A percentile compares a stretch with the other conserved stretches of the same genome.
These are phyloP conservation scores for Thalpophila matura DNA, from an alignment of 2,888 invertebrate genomes.

Conservation along the genomic window DNA sequence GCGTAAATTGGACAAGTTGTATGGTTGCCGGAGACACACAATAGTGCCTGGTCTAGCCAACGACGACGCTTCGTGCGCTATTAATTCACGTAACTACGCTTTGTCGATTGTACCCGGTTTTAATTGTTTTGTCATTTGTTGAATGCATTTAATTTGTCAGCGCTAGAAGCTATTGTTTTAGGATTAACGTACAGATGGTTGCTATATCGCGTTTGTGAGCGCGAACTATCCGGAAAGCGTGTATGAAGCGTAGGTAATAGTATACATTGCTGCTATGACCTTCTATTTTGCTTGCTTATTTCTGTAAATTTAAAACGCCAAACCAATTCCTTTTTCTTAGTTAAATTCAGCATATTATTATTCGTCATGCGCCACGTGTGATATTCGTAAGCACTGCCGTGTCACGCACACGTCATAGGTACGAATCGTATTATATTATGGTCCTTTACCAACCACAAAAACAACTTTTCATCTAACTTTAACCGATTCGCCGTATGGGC, in stretches of 20 bases:
- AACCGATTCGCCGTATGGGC: no score
- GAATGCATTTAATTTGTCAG: conserved; percentile 27
- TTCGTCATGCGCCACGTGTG: no score
- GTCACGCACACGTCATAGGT: no score
- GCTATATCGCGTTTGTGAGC: conserved; percentile 18
- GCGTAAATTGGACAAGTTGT: conserved; percentile 1
- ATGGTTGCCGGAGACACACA: conserved; percentile 10
- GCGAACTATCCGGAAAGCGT: conserved; percentile 28
- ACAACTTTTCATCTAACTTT: no score
- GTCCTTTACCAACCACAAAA: no score
- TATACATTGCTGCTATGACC: no score
- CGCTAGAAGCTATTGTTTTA: conserved; percentile 8
- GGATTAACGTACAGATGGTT: conserved; percentile 12
- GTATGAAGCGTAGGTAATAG: neutral
- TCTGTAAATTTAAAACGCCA: no score
- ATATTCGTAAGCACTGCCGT: no score
- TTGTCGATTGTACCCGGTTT: conserved; percentile 9
- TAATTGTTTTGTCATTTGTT: conserved; percentile 41
- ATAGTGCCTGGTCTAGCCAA: neutral
- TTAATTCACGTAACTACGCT: conserved; percentile 24
- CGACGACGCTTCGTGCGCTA: neutral
- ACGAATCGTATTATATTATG: no score
- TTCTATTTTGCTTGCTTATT: no score
- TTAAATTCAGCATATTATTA: no score
- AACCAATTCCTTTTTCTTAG: no score